phyloP scores from a whole-genome alignment of 1,140 invertebrate species.

The Papilio glaucus region DNA sequence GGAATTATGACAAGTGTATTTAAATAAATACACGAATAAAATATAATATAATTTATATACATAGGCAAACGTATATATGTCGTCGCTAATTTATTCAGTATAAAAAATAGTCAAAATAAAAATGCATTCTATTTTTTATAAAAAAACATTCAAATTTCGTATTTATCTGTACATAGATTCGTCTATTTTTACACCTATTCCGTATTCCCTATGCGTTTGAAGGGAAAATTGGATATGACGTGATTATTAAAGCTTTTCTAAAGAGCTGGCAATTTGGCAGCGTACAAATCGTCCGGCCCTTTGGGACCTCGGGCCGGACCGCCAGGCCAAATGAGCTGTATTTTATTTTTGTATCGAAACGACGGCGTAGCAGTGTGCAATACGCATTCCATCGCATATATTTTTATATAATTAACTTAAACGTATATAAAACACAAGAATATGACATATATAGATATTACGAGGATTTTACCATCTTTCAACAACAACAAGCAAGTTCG shows the following conservation, averaged over 20 bases:
- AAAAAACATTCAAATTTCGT: no score
- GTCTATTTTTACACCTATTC: constrained; percentile 59
- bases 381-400: background rate
- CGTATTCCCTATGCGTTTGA: constrained; percentile 65
- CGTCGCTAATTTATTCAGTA: no score
- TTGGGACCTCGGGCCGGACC: constrained; percentile 48
- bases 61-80: no score
- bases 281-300: constrained; percentile 71
- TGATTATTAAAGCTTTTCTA: constrained; percentile 78
- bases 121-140: no score
- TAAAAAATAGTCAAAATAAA: no score
- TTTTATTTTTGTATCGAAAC: constrained; percentile 66
- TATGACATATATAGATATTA: background rate
- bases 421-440: background rate
- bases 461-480: no score
- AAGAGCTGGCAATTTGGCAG: constrained; percentile 78
- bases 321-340: constrained; percentile 51
- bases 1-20: no score
- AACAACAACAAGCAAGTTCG: no score
- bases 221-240: constrained; percentile 80
- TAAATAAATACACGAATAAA: no score
- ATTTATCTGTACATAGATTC: constrained; percentile 42
- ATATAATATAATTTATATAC: no score
- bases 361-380: background rate
- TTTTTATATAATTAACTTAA: background rate